phyloP scores from a whole-genome alignment of 2,888 invertebrate species.

The Ligdia adustata region DNA sequence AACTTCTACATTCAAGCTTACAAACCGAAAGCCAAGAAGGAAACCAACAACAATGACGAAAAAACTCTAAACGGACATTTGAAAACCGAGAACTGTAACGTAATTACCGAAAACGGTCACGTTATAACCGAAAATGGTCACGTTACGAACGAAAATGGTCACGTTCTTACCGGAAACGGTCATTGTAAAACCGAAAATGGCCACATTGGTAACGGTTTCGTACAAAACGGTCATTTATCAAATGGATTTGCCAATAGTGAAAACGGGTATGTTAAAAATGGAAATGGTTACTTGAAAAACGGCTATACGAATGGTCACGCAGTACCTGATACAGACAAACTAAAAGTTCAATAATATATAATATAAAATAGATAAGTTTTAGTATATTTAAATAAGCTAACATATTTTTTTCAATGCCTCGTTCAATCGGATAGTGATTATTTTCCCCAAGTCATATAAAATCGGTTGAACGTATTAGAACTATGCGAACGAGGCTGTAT shows the following conservation, averaged over 20 bases:
- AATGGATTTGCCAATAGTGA: constrained; percentile 19
- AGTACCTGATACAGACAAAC: constrained; percentile 54
- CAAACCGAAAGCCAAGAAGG: constrained; percentile 53
- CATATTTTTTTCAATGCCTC: background rate
- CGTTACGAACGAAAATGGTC: constrained; percentile 36
- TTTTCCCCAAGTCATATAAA: background rate
- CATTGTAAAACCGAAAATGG: constrained; percentile 39
- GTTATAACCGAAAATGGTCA: constrained; percentile 37
- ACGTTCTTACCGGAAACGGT: constrained; percentile 37
- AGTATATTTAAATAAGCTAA: constrained; percentile 6
- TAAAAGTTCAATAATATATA: constrained; percentile 65
- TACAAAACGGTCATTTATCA: constrained; percentile 41
- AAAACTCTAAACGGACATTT: constrained; percentile 31
- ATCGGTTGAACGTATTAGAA: background rate
- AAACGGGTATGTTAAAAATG: constrained; percentile 38
- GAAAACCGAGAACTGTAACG: constrained; percentile 23
- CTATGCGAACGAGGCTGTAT: constrained; percentile 1
- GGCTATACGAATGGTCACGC: constrained; percentile 55
- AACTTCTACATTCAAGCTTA: constrained; percentile 96
- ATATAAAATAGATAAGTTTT: too few species aligned
- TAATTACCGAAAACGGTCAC: constrained; percentile 42
- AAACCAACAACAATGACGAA: constrained; percentile 47
- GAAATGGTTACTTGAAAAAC: constrained; percentile 45
- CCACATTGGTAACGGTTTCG: constrained; percentile 33
- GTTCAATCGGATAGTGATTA: background rate